Conservation (phyloP, 2,113 vertebrate species). For the Oreochromis niloticus region DNA sequence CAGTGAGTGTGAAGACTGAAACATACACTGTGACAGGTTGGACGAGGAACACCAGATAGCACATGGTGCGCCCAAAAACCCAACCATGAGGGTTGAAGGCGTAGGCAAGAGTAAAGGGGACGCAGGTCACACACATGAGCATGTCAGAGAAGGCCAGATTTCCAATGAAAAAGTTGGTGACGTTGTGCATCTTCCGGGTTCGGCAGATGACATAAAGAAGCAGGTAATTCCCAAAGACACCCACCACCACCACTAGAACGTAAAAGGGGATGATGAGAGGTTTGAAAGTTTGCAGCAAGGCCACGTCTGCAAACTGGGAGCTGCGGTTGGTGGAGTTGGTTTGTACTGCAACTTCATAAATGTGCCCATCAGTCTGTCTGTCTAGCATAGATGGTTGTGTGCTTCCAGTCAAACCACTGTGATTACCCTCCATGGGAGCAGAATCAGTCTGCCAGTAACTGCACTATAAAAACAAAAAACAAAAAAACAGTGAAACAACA, state of each 20-base stretch:
- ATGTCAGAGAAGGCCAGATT: constrained; percentile 83
- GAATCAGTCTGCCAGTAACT: background rate
- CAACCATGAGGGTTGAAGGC: constrained; percentile 76
- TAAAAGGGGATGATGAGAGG: constrained; percentile 80
- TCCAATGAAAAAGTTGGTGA: constrained; percentile 84
- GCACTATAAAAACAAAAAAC: background rate
- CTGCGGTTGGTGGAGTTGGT: constrained; percentile 70
- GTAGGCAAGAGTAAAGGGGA: constrained; percentile 77
- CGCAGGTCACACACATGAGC: constrained; percentile 80
- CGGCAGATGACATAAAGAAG: constrained; percentile 80
- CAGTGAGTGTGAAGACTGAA: constrained; percentile 75
- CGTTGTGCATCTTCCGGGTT: constrained; percentile 80
- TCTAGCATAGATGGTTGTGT: constrained; percentile 1
- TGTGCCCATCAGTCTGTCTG: constrained; percentile 55
- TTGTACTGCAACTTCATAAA: constrained; percentile 64
- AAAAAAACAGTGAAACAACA: background rate
- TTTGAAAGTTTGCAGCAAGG: constrained; percentile 79
- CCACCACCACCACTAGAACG: constrained; percentile 72
- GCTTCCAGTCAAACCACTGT: constrained; percentile 1
- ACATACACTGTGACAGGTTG: constrained; percentile 76
- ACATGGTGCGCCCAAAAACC: constrained; percentile 75
- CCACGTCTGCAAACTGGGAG: constrained; percentile 76
- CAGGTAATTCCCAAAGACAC: constrained; percentile 79
- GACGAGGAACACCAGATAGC: constrained; percentile 77
- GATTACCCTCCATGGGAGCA: constrained; percentile 49